Base-by-base conservation (phyloP, 23 tunicate species). In the Ascidia mentula region DNA sequence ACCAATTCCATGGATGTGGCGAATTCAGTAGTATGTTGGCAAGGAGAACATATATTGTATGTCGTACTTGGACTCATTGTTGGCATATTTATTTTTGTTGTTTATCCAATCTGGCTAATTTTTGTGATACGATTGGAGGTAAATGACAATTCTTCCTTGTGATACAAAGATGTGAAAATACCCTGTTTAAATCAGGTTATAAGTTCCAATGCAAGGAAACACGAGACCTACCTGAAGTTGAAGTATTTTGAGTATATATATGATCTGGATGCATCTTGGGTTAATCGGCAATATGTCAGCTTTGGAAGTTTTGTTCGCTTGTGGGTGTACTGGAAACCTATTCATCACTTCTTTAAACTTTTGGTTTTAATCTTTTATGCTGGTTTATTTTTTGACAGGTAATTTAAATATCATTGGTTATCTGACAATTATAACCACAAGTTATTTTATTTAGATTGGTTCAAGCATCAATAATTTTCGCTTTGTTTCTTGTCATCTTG, bases 221-320 rank as follows among this genome's bases (percentile, higher is more conserved):
- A 93, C 60, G 98, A 93, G 40, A 82, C 80, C 30, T 93, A 83
- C 40, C 79, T 93, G 59, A 77, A 77, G 36, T 74, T 93, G 69
- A 93, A 93, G 42, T 86, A 93, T 80, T 93, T 84, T 60, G 98
- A 93, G 40, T 73, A 93, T 45, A 32, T 86, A 20, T 84, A 73
- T 79, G 86, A 84, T 28, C 75, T 93, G 12, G 84, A 93, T 36
- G 36, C 82, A 28, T 91, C 98, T 13, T 93, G 98, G 98, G 73
- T 40, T 40, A 82, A 83, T 0, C 87, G 85, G 32, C 73, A 70
- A 37, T 93, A 80, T 77, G 38, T 93, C 36, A 46, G 40, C n/a
- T 93, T 93, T 84, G 98, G 89, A 31, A 88, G 94, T 13, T 93
- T 83, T 76, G 73, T 85, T 72, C 76, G 98, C 37, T 77, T 82